phyloP scores from a whole-genome alignment of 92 coral and sea anemone genomes.

The Porites cylindrica region DNA sequence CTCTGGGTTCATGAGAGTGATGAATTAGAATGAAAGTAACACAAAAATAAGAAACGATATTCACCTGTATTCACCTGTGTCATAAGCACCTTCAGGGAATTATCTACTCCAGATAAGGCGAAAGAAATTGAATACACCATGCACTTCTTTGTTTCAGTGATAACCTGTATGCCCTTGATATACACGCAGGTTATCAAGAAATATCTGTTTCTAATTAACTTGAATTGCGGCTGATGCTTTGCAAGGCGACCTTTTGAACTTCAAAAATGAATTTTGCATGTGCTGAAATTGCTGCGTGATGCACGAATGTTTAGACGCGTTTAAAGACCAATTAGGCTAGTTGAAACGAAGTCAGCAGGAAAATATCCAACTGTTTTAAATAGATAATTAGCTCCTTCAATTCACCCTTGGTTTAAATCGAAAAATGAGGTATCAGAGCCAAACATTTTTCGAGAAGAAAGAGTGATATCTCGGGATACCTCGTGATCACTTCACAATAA shows the following conservation, averaged over 20 bases:
- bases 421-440: not conserved
- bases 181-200: not conserved
- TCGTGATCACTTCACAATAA: too few species aligned
- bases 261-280: conserved; percentile 13
- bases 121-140: not conserved
- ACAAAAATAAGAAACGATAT: not conserved
- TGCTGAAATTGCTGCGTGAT: conserved; percentile 11
- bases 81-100: not conserved
- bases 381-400: conserved; percentile 35
- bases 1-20: not conserved
- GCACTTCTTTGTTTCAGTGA: not conserved
- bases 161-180: not conserved
- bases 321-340: conserved; percentile 37
- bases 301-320: conserved; percentile 15
- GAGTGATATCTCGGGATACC: too few species aligned
- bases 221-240: conserved; percentile 2
- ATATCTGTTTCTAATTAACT: conserved; percentile 44
- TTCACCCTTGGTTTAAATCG: not conserved
- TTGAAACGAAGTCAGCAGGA: conserved; percentile 31
- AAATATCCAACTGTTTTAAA: conserved; percentile 20
- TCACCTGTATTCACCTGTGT: not conserved
- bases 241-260: conserved; percentile 50
- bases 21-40: not conserved
- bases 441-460: too few species aligned
- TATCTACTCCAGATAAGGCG: not conserved